Evolutionary conservation across 2,888 invertebrate species (phyloP), one percentile per base, ranked within the genome.

Genomic region (Teinopalpus imperialis): DNA sequence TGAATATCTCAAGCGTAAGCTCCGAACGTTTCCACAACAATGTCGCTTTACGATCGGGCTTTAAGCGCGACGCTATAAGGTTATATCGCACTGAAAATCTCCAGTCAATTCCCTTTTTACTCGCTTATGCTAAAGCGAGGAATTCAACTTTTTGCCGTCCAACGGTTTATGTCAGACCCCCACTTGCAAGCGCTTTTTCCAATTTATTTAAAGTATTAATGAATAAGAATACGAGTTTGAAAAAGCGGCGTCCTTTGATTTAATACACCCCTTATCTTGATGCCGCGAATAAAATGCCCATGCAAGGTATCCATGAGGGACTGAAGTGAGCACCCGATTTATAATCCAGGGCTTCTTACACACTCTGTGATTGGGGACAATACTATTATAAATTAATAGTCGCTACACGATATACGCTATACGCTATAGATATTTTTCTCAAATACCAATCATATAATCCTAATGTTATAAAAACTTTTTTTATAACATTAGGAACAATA

Each of bases 151-250:
- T 85, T 86, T 83, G 66, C 51, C 30, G 8, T 13, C 23, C 18
- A 56, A 68, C 78, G 67, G 74, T 85, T 85, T 86, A 86, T 81
- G 82, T 85, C 81, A 81, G 55, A 81, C 83, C 83, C 81, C 86
- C 80, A 81, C 79, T 74, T 61, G 75, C 56, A 52, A 47, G 35
- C 42, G 51, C 67, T 78, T 83, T 81, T 87, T 81, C 77, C 74
- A 54, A 63, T 79, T 85, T 82, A 86, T 86, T 81, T 79, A 74
- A 81, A 82, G 86, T 59, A 71, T 87, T 80, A 81, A 86, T 87
- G 85, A 87, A 87, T 87, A 86, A 74, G 67, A 81, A 85, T 83
- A 69, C n/a, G 57, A 62, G 66, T 56, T 57, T 68, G 76, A 86
- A 85, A 83, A 87, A 85, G 70, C 60, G 59, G 57, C 45, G 53